Base-by-base conservation (phyloP, 2,113 vertebrate genomes). In the Zapus hudsonius region DNA sequence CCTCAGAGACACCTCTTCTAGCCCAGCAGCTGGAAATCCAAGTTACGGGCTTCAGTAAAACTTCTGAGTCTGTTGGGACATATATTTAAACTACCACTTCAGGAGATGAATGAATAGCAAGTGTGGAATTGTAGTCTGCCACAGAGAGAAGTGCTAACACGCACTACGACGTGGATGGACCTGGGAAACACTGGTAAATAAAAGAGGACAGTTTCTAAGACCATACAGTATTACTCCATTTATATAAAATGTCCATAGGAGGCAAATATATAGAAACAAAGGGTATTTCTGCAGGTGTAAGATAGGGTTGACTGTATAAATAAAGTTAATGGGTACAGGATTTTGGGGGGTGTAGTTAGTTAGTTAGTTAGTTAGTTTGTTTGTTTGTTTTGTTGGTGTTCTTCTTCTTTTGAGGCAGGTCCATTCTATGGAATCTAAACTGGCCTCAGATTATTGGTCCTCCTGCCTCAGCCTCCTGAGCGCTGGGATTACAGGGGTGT, bases 131-230 rank as follows among this genome's bases (percentile, higher is more conserved):
- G 42, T 75, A 83, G 59, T 95, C 33, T 23, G 33, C 17, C 79
- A 74, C 52, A 63, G 89, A 87, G 95, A 93, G 27, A 19, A 95
- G 87, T 63, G 27, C 25, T 79, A 33, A 64, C 79, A 91, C 2
- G 85, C 16, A 5, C 10, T 67, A 61, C 9, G 31, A 69, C 10
- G 19, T 70, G 11, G 20, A 64, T 57, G 29, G 84, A 84, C 44
- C 11, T 87, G 72, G 36, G 57, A 92, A 89, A 90, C 47, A 82
- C 88, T 64, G 31, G n/a, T 23, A 70, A 94, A 70, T 47, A 36
- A 86, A 91, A 95, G 42, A 87, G 88, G 38, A 8, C 20, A 82
- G 20, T 64, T 63, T 69, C 15, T 52, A 85, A 92, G 52, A 64
- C 19, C 38, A 86, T 12, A 33, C n/a, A 63, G 15, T 25, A 52